Base-by-base conservation (phyloP, 2,888 invertebrate species). In the Harmothoe impar region DNA sequence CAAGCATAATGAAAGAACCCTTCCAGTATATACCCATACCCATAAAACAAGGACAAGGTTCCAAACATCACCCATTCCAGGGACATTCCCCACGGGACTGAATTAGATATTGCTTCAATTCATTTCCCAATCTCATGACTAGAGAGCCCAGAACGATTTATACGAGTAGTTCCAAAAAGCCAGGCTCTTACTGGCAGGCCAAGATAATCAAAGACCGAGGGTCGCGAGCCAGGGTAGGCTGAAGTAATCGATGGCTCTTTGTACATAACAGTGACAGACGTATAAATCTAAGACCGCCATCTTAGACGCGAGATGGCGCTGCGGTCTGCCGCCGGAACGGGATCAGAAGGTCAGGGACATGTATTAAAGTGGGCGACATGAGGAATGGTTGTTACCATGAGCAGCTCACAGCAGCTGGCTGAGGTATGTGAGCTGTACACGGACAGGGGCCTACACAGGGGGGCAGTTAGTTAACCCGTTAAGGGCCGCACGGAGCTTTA, bases 171-270 rank as follows among this genome's bases (percentile, higher is more conserved):
- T 43, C 43, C 43, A 43, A 43, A 43, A 43, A 43, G 43, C 43
- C 3, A 10, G 77, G n/a, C 77, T 31, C 31, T 77, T 77, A 31
- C 77, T 77, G 77, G 77, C 31, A 25, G 17, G 29, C 77, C 31
- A n/a, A 77, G 77, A 77, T 77, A 77, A 77, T 77, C 77, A 77
- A 77, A 77, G 77, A 29, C 77, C 25, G 77, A 77, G 17, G 62
- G 62, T 25, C 62, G 62, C 20, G 20, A 5, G 62, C 62, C 23
- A 5, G 25, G 43, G 3, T 25, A 15, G 62, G 62, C 25, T 23
- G 62, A 23, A 62, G 20, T 62, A 62, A 62, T 62, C 62, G 25
- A 62, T 62, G 62, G 25, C 5, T 62, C 62, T 62, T 62, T 62
- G 25, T 62, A 62, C 62, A 62, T 62, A 62, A 62, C n/a, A 62